Evolutionary conservation across 2,888 invertebrate species (phyloP), one percentile per base, ranked within the genome.

Genomic region (Dicycla oo): DNA sequence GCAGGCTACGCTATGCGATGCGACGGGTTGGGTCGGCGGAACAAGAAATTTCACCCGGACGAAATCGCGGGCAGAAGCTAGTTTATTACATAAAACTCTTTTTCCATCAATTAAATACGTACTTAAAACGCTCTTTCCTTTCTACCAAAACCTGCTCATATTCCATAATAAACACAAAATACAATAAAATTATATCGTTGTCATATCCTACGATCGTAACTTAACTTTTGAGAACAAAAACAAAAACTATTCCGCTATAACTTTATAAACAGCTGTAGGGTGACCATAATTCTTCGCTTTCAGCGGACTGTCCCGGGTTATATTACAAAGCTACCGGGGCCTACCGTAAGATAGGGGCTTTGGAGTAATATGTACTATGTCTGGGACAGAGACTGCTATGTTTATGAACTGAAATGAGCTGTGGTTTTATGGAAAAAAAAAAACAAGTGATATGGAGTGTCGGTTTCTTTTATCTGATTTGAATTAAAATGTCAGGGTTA

Each of bases 181-280:
- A 79, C 58, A 60, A 78, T 66, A 80, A 84, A 86, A 86, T 81
- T 86, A 87, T 85, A 86, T 75, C 69, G 79, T 88, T 88, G 87
- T 89, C 89, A 88, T 90, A 90, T 87, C 88, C 83, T 83, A 83
- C 80, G 83, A 87, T 87, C 89, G 87, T 89, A 90, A 90, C 87
- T 89, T 89, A 87, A 84, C 86, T 86, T 88, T 85, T 86, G 75
- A 85, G 88, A 89, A 91, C 84, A 87, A 88, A 89, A 89, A 87
- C 45, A 78, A 73, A 63, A 72, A 90, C 89, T 85, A 88, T 85
- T 89, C 83, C 82, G 86, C 87, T 90, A 91, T 86, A 89, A 88
- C 90, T 90, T 89, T 91, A 91, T 91, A 15, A 53, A 86, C 88
- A 83, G 61, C 20, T 62, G 76, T 89, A 85, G 83, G 75, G 81